These are phyloP conservation scores for Sebastes kiyomatsui DNA, from an alignment of 2,797 vertebrate genomes.

Conservation along the genomic window DNA sequence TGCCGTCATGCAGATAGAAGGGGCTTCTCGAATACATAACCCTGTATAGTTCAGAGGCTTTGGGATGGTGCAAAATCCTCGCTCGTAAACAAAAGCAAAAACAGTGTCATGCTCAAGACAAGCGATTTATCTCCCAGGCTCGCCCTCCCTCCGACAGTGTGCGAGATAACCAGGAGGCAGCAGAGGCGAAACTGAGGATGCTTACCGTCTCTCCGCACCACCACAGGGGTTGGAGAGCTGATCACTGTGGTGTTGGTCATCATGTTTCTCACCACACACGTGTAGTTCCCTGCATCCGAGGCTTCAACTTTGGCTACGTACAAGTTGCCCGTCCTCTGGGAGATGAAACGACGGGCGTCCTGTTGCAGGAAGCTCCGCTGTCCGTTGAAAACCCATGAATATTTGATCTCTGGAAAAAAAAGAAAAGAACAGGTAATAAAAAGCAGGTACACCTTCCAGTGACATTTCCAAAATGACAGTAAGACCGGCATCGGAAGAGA, in stretches of 20 bases:
- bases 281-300: conserved; percentile 92
- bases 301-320: conserved; percentile 93
- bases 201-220: conserved; percentile 90
- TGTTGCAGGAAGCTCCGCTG: conserved; percentile 86
- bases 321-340: conserved; percentile 90
- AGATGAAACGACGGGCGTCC: conserved; percentile 92
- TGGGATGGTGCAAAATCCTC: conserved; percentile 24
- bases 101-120: conserved; percentile 59
- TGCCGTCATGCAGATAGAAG: conserved; percentile 45
- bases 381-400: conserved; percentile 94
- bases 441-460: conserved; percentile 5
- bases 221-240: conserved; percentile 91
- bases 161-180: conserved; percentile 41
- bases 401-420: conserved; percentile 87
- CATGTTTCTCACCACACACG: conserved; percentile 89
- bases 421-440: not conserved
- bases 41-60: conserved; percentile 42
- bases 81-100: conserved; percentile 53
- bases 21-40: conserved; percentile 42
- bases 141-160: conserved; percentile 15
- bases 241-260: conserved; percentile 88
- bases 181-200: conserved; percentile 8
- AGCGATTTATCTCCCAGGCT: conserved; percentile 61
- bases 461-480: conserved; percentile 15
- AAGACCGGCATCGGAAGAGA: not conserved